Conservation (phyloP, 1,140 invertebrate species). For the Paracyclopina nana region DNA sequence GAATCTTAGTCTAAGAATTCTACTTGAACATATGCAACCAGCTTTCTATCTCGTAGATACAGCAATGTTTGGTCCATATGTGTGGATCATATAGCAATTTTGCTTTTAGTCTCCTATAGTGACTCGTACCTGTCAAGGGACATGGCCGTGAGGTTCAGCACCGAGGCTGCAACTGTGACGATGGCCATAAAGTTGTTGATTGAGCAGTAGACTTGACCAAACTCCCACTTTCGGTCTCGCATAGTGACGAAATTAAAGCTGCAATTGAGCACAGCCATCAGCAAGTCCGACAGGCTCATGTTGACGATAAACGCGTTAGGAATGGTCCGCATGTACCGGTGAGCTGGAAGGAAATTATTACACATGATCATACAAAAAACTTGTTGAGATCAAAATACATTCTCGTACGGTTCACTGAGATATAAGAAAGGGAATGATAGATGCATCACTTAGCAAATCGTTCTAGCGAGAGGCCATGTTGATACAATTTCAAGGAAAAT, state of each 20-base stretch:
- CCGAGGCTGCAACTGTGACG: constrained; percentile 64
- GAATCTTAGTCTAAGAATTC: not conserved
- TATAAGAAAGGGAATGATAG: too few relatives aligned
- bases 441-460: too few relatives aligned
- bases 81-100: not conserved
- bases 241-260: constrained; percentile 31
- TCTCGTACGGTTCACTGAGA: too few relatives aligned
- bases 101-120: not conserved
- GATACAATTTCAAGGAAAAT: too few relatives aligned
- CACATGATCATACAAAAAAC: too few relatives aligned
- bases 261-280: constrained; percentile 30
- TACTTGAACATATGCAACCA: too few relatives aligned
- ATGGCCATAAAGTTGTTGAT: constrained; percentile 73
- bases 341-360: too few relatives aligned
- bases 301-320: constrained; percentile 83
- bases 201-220: constrained; percentile 58
- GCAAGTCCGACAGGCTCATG: constrained; percentile 31
- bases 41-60: too few relatives aligned
- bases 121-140: constrained; percentile 50
- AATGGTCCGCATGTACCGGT: constrained; percentile 76
- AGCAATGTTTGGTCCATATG: not conserved
- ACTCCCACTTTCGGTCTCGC: constrained; percentile 50
- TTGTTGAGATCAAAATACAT: too few relatives aligned
- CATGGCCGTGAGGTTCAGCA: constrained; percentile 70
- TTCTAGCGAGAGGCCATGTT: too few relatives aligned